These are phyloP conservation scores for Nycticryphes semicollaris DNA, from an alignment of 2,113 vertebrate species.

Conservation along the genomic window DNA sequence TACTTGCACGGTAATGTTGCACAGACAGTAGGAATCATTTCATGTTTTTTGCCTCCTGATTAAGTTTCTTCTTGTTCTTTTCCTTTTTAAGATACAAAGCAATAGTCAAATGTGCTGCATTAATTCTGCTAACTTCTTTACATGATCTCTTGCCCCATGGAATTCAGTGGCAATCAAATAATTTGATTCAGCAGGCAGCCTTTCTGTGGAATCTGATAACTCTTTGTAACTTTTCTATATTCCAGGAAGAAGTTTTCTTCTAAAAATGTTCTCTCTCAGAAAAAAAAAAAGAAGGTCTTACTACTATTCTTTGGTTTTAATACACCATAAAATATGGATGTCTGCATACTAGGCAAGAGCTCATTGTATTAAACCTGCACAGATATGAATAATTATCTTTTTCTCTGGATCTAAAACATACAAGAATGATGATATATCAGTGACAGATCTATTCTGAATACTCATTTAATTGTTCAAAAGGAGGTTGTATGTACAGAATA, in stretches of 20 bases:
- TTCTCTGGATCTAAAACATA: background rate
- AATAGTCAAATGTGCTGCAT: background rate
- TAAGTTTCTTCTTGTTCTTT: background rate
- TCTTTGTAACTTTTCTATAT: background rate
- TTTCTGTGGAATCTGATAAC: background rate
- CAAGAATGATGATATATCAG: background rate
- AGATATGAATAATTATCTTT: background rate
- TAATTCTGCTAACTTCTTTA: background rate
- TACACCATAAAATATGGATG: background rate
- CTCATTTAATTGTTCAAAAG: background rate
- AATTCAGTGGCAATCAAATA: background rate
- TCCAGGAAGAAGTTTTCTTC: background rate
- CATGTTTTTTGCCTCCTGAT: background rate
- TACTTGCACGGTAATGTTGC: background rate
- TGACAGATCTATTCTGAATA: rapidly evolving
- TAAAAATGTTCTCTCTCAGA: background rate
- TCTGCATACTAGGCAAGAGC: background rate
- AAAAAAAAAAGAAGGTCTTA: background rate
- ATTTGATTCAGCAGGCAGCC: background rate
- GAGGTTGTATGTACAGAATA: background rate
- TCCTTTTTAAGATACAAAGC: background rate
- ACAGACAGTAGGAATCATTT: background rate
- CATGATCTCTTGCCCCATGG: background rate
- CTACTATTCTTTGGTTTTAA: background rate
- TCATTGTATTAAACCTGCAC: background rate